phyloP scores from a whole-genome alignment of 1,140 invertebrate genomes.

The Eciton burchellii region DNA sequence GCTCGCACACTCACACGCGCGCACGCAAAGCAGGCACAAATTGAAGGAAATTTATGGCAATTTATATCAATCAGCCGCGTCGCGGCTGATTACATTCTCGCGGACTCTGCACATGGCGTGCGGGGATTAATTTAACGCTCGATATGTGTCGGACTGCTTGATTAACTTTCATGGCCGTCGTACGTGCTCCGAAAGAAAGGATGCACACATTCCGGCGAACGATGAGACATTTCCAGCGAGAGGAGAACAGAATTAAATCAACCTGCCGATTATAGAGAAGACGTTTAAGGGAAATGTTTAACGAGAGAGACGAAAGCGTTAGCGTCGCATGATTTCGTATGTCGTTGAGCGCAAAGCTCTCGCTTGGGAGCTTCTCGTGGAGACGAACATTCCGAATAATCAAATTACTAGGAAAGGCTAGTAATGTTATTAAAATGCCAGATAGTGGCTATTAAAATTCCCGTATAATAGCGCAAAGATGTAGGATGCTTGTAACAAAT shows the following conservation, averaged over 20 bases:
- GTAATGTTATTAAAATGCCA: no score
- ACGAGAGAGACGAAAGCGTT: background rate
- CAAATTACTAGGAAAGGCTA: no score
- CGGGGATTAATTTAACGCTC: slow-evolving; percentile 71
- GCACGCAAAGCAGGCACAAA: no score
- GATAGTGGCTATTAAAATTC: no score
- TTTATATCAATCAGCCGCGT: slow-evolving; percentile 77
- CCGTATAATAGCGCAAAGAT: no score
- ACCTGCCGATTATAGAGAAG: background rate
- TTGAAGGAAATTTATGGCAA: slow-evolving; percentile 79
- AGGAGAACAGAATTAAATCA: slow-evolving; percentile 4
- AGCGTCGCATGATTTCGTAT: background rate
- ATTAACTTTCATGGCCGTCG: slow-evolving; percentile 73
- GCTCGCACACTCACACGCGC: no score
- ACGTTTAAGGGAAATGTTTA: slow-evolving; percentile 6
- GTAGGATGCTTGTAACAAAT: no score
- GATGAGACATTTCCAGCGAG: background rate
- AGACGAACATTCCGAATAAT: no score
- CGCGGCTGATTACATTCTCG: slow-evolving; percentile 61
- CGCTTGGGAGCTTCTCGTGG: no score
- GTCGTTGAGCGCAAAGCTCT: background rate
- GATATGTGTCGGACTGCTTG: slow-evolving; percentile 69
- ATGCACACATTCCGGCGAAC: background rate
- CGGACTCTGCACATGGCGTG: slow-evolving; percentile 56
- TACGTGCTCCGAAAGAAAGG: slow-evolving; percentile 55